Conservation (phyloP, 2,113 vertebrate species). For the Nasalis larvatus region DNA sequence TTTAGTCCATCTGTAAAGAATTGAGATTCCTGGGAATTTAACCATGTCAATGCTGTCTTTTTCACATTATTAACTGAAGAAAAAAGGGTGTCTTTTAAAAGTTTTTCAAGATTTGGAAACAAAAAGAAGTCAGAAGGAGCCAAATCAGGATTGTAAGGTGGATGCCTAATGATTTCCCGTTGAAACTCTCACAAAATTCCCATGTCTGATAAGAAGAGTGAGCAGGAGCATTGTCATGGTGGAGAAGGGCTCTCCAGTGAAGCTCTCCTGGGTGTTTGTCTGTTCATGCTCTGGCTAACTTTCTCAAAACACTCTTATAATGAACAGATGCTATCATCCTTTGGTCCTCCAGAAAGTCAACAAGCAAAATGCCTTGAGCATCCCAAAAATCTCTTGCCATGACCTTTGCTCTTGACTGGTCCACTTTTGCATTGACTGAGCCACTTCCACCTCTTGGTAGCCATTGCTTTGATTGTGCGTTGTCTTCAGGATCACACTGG, state of each 20-base stretch:
- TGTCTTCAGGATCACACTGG: not conserved
- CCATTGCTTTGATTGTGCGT: not conserved
- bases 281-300: not conserved
- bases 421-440: not conserved
- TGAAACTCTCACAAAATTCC: not conserved
- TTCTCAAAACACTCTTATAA: not conserved
- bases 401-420: not conserved
- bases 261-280: not conserved
- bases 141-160: not conserved
- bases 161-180: not conserved
- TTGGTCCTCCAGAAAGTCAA: not conserved
- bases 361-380: not conserved
- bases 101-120: not conserved
- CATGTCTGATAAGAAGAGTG: not conserved
- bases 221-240: not conserved
- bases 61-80: not conserved
- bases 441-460: not conserved
- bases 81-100: not conserved
- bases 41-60: not conserved
- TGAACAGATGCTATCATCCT: not conserved
- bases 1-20: not conserved
- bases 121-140: not conserved
- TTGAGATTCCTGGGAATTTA: not conserved
- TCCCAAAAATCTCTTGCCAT: not conserved
- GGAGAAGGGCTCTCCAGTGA: not conserved